Evolutionary conservation across 2,797 vertebrate species (phyloP), one percentile per base, ranked within the genome.

Genomic region (Amniataba percoides): DNA sequence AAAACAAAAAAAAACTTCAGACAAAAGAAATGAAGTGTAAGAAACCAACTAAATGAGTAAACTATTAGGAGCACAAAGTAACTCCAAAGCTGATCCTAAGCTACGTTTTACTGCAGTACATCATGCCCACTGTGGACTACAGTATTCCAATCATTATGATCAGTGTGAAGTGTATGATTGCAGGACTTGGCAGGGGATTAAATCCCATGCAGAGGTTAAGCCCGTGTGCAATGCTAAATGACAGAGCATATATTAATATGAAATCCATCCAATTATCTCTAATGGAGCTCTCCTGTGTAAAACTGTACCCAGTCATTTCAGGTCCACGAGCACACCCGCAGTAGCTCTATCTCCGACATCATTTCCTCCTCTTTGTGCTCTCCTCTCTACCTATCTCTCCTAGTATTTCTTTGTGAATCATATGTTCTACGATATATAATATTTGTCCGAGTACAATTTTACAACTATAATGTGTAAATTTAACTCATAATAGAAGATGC

Each of bases 211-310:
- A 87, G 88, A 88, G 92, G 91, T 92, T 92, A 92, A 90, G 86
- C 78, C 85, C 84, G 84, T 90, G 80, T 90, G 89, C 84, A 87
- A 83, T 79, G 77, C 84, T 91, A 92, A 93, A 92, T 93, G 90
- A 90, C 88, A 94, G 86, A 91, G 92, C 82, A 92, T 90, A 92
- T 87, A 91, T 92, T 92, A 92, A 91, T 92, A 88, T 75, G 71
- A 94, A 90, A 91, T 90, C 84, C 90, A 88, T 87, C 92, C 90
- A 92, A 91, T 93, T 93, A 93, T 81, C 64, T 62, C 85, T 92
- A 92, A 93, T 93, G 86, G 87, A 92, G 86, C 82, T 82, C 87
- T 91, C 87, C 42, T 48, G 82, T 82, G 86, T 85, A 69, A 90
- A 81, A 83, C 82, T 81, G 72, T 85, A 89, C 80, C 82, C 78